phyloP scores from a whole-genome alignment of 2,113 vertebrate species.

The Scophthalmus maximus region DNA sequence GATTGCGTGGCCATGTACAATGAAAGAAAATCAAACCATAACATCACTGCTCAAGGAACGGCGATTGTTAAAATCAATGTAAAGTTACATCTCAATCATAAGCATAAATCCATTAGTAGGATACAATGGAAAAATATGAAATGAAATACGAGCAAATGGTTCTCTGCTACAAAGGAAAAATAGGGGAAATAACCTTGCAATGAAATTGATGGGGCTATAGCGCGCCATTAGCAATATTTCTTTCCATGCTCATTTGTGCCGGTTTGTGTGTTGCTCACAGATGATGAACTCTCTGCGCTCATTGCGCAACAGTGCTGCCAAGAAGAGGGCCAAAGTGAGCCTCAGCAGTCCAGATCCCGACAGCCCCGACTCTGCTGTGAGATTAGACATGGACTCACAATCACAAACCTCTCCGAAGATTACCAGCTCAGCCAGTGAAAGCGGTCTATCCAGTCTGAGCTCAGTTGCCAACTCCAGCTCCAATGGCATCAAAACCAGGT shows the following conservation, averaged over 20 bases:
- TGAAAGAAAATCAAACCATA: no score
- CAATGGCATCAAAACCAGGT: conserved; percentile 79
- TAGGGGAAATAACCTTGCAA: no score
- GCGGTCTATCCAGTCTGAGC: conserved; percentile 85
- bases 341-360: conserved; percentile 84
- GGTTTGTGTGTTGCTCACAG: conserved; percentile 70
- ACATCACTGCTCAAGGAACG: no score
- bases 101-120: no score
- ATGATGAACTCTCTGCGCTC: conserved; percentile 91
- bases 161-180: no score
- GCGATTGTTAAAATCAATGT: no score
- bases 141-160: no score
- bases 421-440: conserved; percentile 85
- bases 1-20: no score
- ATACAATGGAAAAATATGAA: no score
- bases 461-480: conserved; percentile 78
- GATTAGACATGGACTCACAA: conserved; percentile 81
- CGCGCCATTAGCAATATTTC: background rate
- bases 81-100: no score
- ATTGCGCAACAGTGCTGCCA: conserved; percentile 91
- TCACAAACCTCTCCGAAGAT: conserved; percentile 82
- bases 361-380: conserved; percentile 87
- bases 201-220: no score
- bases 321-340: conserved; percentile 90
- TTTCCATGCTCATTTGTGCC: background rate